A percentile compares a stretch with the other conserved stretches of the same genome.
phyloP scores from a whole-genome alignment of 2,888 invertebrate species.

The Yponomeuta sedellus region DNA sequence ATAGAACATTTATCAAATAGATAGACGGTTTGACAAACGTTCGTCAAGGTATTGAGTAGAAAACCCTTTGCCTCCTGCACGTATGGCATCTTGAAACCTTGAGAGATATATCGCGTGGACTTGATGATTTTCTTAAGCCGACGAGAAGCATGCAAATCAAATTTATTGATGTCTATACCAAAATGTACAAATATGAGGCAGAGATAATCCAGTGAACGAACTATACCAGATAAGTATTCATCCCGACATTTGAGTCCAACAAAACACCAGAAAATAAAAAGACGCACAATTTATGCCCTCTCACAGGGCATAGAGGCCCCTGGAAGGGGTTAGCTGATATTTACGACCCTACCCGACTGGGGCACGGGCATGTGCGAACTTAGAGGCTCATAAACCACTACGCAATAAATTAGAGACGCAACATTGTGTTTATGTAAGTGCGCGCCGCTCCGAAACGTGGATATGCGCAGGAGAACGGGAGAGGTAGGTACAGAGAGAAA shows the following conservation, averaged over 20 bases:
- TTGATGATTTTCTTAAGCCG: too few relatives aligned
- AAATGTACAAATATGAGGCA: too few relatives aligned
- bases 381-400: constrained; percentile 45
- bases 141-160: too few relatives aligned
- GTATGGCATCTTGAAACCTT: too few relatives aligned
- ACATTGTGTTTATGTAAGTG: constrained; percentile 55
- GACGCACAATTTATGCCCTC: constrained; percentile 28
- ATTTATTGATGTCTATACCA: too few relatives aligned
- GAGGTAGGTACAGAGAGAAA: too few relatives aligned
- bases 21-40: too few relatives aligned
- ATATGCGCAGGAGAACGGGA: neutral
- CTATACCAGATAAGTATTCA: neutral
- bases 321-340: constrained; percentile 56
- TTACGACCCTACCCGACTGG: constrained; percentile 40
- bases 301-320: constrained; percentile 36
- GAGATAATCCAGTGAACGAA: neutral
- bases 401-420: constrained; percentile 64
- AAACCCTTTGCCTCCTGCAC: too few relatives aligned
- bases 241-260: neutral
- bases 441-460: constrained; percentile 26
- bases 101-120: too few relatives aligned
- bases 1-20: too few relatives aligned
- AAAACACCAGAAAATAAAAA: constrained; percentile 22
- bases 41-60: too few relatives aligned
- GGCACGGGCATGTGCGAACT: constrained; percentile 60